Conservation (phyloP, 2,888 invertebrate genomes). For the Agrochola macilenta region DNA sequence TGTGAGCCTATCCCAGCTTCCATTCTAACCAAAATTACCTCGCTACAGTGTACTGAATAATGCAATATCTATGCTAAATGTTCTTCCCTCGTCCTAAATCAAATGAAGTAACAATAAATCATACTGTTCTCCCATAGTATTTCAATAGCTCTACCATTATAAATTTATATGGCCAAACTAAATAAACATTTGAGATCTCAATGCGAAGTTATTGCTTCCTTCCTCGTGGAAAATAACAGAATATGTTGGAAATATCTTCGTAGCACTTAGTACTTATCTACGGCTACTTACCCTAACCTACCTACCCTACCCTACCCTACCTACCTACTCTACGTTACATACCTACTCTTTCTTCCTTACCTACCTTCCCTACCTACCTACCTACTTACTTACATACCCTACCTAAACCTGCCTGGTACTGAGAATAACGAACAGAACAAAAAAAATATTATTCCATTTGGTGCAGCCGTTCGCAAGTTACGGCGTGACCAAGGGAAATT, state of each 20-base stretch:
- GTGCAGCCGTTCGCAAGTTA: no score
- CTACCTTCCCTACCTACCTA: no score
- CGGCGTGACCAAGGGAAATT: no score
- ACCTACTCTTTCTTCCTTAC: no score
- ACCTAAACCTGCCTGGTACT: no score
- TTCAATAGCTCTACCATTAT: constrained; percentile 23
- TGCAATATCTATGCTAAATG: constrained; percentile 25
- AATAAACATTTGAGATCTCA: constrained; percentile 52
- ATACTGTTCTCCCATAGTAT: constrained; percentile 23
- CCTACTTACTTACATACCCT: no score
- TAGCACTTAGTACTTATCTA: no score
- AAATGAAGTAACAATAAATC: constrained; percentile 23
- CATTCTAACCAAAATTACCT: background rate
- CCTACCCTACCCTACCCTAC: no score
- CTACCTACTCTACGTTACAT: no score
- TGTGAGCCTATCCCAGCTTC: background rate
- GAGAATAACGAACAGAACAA: no score
- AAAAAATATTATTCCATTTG: no score
- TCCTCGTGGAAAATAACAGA: constrained; percentile 24
- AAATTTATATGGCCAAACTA: constrained; percentile 39
- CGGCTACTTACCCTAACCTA: no score
- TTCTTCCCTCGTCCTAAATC: constrained; percentile 25
- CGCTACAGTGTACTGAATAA: constrained; percentile 32
- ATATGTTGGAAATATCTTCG: background rate
- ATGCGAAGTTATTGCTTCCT: constrained; percentile 57